These are phyloP conservation scores for Raillietiella orientalis DNA, from an alignment of 2,888 invertebrate genomes.

Conservation along the genomic window DNA sequence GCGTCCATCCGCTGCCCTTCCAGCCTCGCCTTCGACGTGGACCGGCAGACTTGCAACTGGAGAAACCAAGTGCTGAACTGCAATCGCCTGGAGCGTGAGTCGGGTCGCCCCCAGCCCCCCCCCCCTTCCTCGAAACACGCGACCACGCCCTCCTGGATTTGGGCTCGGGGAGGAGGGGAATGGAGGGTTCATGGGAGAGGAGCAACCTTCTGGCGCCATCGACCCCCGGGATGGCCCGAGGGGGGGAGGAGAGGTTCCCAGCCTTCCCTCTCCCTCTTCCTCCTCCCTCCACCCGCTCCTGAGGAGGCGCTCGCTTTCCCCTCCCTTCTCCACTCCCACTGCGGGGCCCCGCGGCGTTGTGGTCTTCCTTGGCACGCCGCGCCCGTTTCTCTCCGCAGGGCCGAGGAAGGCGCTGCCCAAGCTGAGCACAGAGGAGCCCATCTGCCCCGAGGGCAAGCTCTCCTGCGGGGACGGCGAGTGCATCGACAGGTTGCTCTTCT, in stretches of 20 bases:
- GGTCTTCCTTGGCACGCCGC: too few relatives aligned
- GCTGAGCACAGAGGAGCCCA: slow-evolving; percentile 68
- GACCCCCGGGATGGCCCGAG: too few relatives aligned
- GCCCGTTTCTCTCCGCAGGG: slow-evolving; percentile 28
- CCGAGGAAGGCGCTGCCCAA: slow-evolving; percentile 61
- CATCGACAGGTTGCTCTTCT: slow-evolving; percentile 63
- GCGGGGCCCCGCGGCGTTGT: too few relatives aligned
- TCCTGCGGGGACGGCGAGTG: slow-evolving; percentile 77
- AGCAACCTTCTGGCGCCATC: neutral
- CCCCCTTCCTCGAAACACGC: slow-evolving; percentile 1
- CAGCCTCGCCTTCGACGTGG: slow-evolving; percentile 72
- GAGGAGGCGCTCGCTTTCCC: too few relatives aligned
- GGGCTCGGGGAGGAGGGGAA: neutral
- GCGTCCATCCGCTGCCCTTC: slow-evolving; percentile 63
- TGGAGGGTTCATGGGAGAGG: neutral
- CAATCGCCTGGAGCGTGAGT: slow-evolving; percentile 71
- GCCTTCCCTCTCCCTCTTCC: too few relatives aligned
- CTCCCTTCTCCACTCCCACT: too few relatives aligned
- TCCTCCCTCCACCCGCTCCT: too few relatives aligned
- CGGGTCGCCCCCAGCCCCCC: too few relatives aligned
- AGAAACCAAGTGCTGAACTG: slow-evolving; percentile 86
- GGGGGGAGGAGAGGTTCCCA: too few relatives aligned
- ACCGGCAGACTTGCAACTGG: slow-evolving; percentile 85
- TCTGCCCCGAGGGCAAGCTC: slow-evolving; percentile 61
- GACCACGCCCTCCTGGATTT: neutral